These are phyloP conservation scores for Hydrolagus colliei DNA, from an alignment of 2,797 vertebrate genomes.

Conservation along the genomic window DNA sequence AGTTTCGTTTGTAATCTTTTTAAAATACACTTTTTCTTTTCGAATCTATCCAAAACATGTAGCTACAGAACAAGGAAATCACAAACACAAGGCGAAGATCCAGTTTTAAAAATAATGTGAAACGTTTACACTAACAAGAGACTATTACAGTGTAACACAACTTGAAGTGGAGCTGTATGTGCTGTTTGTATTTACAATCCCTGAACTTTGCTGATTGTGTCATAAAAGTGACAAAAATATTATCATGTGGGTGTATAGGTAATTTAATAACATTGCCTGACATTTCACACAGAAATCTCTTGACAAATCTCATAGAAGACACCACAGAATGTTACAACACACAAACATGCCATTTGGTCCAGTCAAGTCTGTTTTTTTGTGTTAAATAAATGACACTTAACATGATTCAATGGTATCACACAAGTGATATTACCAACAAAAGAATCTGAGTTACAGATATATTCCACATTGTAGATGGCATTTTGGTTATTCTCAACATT, in stretches of 20 bases:
- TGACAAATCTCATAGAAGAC: too few relatives aligned
- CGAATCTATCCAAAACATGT: conserved; percentile 22
- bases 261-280: not conserved
- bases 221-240: too few relatives aligned
- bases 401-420: too few relatives aligned
- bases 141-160: conserved; percentile 5
- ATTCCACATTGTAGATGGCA: too few relatives aligned
- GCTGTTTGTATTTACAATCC: not conserved
- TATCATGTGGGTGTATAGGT: not conserved
- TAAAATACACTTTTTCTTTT: not conserved
- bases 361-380: too few relatives aligned
- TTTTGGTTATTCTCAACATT: too few relatives aligned
- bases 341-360: too few relatives aligned
- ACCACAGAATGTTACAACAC: too few relatives aligned
- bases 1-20: not conserved
- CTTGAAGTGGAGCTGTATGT: not conserved
- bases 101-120: not conserved
- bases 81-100: not conserved
- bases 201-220: not conserved
- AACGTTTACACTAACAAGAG: not conserved
- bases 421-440: too few relatives aligned
- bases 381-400: too few relatives aligned
- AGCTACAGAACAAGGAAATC: not conserved
- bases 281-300: too few relatives aligned
- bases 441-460: too few relatives aligned